These are phyloP conservation scores for Phoenicopterus ruber DNA, from an alignment of 2,113 vertebrate species.

Conservation along the genomic window DNA sequence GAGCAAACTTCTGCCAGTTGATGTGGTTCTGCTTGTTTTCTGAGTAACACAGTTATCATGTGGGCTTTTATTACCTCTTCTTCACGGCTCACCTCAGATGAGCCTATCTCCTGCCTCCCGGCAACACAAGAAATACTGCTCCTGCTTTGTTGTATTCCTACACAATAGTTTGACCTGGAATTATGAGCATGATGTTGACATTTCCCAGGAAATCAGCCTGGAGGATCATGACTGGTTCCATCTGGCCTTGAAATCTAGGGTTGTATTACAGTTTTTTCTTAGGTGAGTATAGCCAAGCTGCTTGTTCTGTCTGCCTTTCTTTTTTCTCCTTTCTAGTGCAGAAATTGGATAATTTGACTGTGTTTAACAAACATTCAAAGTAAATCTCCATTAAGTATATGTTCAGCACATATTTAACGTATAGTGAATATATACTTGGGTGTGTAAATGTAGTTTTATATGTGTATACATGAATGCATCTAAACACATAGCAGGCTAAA, in stretches of 20 bases:
- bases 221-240: background rate
- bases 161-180: background rate
- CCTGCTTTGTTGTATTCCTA: background rate
- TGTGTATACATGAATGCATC: background rate
- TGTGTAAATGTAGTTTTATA: background rate
- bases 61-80: background rate
- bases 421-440: background rate
- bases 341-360: background rate
- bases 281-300: background rate
- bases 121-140: background rate
- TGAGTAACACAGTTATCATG: background rate
- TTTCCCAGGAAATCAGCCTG: constrained; percentile 24
- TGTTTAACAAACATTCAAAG: background rate
- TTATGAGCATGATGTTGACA: background rate
- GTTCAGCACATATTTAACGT: background rate
- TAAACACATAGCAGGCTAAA: background rate
- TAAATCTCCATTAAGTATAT: background rate
- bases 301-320: background rate
- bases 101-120: background rate
- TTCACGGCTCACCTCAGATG: background rate
- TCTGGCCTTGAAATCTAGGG: background rate
- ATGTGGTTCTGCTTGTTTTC: background rate
- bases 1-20: background rate
- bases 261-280: background rate
- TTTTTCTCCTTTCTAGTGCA: background rate